Evolutionary conservation across 2,888 invertebrate genomes (phyloP).

Genomic region (Resseliella maxima): DNA sequence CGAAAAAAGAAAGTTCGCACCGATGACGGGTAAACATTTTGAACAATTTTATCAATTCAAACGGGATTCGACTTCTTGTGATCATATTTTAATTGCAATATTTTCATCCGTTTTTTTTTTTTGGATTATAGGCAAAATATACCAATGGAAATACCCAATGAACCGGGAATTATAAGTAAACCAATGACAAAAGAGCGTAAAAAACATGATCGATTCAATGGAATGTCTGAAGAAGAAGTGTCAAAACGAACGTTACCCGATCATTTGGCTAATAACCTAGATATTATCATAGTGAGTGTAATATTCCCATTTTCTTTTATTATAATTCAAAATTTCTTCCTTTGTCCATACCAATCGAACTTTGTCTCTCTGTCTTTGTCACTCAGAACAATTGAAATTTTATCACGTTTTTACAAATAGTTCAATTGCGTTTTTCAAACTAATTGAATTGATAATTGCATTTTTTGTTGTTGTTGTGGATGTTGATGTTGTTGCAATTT

Average conservation of each 20-base stretch:
- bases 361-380: no score
- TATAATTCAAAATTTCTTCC: no score
- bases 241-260: conserved; percentile 93
- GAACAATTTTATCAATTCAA: neutral
- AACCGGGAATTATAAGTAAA: conserved; percentile 58
- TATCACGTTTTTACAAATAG: no score
- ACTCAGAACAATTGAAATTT: no score
- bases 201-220: conserved; percentile 94
- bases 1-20: conserved; percentile 85
- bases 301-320: conserved; percentile 64
- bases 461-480: neutral
- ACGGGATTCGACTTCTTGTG: neutral
- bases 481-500: conserved; percentile 60
- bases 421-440: no score
- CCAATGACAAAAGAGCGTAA: conserved; percentile 79
- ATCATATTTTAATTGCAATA: neutral
- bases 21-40: conserved; percentile 71
- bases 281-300: conserved; percentile 97
- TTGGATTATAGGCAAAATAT: conserved; percentile 59
- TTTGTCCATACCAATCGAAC: no score
- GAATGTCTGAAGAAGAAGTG: conserved; percentile 97
- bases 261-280: conserved; percentile 91
- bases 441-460: no score
- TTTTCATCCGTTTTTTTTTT: conserved; percentile 56
- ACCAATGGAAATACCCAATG: neutral